Evolutionary conservation across 2,113 vertebrate species (phyloP), one percentile per base, ranked within the genome.

Genomic region (Pelecanoides urinatrix): DNA sequence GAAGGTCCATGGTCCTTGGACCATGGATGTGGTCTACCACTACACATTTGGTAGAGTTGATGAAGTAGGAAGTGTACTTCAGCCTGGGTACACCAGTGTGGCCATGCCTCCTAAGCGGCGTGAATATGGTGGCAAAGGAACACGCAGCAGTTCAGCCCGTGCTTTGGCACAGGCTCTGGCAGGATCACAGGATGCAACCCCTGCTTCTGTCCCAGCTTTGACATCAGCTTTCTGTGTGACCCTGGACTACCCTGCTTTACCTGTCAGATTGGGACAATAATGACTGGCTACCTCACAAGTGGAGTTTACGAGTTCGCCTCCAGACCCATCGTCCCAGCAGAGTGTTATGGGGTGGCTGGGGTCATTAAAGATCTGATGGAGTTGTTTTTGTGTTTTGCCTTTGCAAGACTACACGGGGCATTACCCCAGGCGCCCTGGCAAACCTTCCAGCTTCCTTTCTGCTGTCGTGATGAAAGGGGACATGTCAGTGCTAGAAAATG

Each of bases 161-260:
- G 49, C 49, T 62, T 63, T 0, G 0, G 7, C 49, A 13, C 3
- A 45, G 56, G 52, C 16, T 76, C 23, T 44, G 8, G 23, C 10
- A 62, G 27, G 23, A 34, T 11, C 38, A 45, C 5, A 21, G 44
- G n/a, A 5, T 6, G 26, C 21, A 81, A 32, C 18, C 45, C 38
- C 15, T 68, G 42, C 34, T 77, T 66, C 50, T 81, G 20, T 62
- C 74, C 36, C 45, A 44, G 12, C 20, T 42, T 59, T 70, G 50
- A 38, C 5, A 3, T 42, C 21, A 42, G 16, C 34, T 74, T 22
- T 52, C 45, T 36, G 4, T 72, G 42, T 52, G 71, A 86, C 34
- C 32, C 19, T 67, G 52, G 45, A 11, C 42, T 66, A 61, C 50
- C 10, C 32, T 34, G 5, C 67, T 49, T 72, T 56, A 49, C 76